Conservation (phyloP, 2,888 invertebrate genomes). For the Xanthorhoe spadicearia region DNA sequence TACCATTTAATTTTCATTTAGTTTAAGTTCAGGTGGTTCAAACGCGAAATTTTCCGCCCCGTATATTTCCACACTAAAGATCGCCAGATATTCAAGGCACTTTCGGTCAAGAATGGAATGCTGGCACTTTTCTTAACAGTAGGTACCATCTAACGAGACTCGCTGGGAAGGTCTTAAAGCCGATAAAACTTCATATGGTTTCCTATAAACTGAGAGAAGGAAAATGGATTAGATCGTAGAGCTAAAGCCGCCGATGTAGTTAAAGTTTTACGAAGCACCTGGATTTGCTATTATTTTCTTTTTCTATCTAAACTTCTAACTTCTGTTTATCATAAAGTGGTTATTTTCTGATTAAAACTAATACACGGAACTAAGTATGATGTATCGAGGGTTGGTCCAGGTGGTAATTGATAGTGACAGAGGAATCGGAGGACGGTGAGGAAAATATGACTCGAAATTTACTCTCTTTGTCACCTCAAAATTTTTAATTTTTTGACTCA, state of each 20-base stretch:
- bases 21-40: no score
- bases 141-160: constrained; percentile 45
- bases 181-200: constrained; percentile 18
- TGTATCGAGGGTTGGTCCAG: no score
- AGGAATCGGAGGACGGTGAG: no score
- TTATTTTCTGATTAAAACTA: no score
- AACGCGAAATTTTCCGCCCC: constrained; percentile 10
- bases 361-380: no score
- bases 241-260: background rate
- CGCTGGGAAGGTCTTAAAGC: constrained; percentile 23
- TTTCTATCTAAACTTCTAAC: background rate
- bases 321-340: no score
- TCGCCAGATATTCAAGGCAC: constrained; percentile 69
- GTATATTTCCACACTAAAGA: constrained; percentile 57
- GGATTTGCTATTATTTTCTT: background rate
- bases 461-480: no score
- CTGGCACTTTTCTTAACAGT: constrained; percentile 74
- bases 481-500: no score
- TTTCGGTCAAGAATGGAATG: constrained; percentile 73
- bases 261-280: background rate
- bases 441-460: no score
- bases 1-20: no score
- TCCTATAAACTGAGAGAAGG: background rate
- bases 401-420: no score
- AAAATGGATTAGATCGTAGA: background rate